Percentiles rank a stretch among this genome's conserved stretches.
Evolutionary conservation across 2,797 vertebrate genomes (phyloP).

Genomic region (Remorina albescens): DNA sequence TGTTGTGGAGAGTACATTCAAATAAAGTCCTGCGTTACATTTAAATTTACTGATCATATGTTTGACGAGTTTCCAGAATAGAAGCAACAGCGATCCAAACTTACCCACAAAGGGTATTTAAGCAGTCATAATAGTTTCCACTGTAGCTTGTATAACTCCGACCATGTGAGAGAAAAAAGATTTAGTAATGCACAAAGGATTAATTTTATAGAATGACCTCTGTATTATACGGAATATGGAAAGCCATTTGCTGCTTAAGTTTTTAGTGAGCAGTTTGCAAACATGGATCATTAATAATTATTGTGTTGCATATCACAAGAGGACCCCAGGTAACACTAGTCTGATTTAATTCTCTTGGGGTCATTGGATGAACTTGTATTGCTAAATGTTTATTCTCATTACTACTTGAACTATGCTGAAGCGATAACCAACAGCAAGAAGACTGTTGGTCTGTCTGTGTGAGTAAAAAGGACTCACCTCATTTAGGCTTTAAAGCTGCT

Average conservation of each 20-base stretch:
- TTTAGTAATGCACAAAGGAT: not conserved
- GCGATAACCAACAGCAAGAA: not conserved
- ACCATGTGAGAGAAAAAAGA: not conserved
- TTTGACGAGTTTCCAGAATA: not conserved
- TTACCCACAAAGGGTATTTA: constrained; percentile 17
- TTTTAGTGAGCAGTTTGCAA: constrained; percentile 18
- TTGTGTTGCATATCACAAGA: constrained; percentile 22
- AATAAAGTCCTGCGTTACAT: constrained; percentile 5
- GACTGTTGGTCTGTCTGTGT: not conserved
- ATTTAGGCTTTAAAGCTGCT: not conserved
- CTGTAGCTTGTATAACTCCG: not conserved
- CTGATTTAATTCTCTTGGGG: constrained; percentile 16
- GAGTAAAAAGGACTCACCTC: not conserved
- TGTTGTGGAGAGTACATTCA: constrained; percentile 26
- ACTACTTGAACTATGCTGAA: constrained; percentile 1
- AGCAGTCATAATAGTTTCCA: constrained; percentile 4
- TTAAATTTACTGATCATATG: constrained; percentile 6
- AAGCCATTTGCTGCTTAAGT: not conserved
- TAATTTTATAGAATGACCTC: constrained; percentile 8
- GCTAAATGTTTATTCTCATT: constrained; percentile 7
- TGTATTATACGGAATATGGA: not conserved
- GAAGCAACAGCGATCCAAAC: constrained; percentile 8
- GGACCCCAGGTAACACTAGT: constrained; percentile 18
- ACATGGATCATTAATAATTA: constrained; percentile 32
- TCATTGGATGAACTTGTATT: constrained; percentile 1